Percentiles rank a stretch among this genome's conserved stretches.
These are phyloP conservation scores for Choristoneura fumiferana DNA, from an alignment of 1,140 invertebrate genomes.

Conservation along the genomic window DNA sequence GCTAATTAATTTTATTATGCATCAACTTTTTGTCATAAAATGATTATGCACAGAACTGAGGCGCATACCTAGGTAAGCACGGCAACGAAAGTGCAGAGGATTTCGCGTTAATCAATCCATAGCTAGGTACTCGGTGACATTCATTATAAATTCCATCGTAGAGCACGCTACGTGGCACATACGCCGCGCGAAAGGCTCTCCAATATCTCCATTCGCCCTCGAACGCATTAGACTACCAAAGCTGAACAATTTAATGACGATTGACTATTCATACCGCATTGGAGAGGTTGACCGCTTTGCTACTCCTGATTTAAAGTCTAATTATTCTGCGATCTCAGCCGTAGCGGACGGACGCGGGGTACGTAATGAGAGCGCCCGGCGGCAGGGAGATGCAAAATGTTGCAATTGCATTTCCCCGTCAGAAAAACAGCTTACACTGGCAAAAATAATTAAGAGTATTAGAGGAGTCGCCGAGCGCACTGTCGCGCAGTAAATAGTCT, in stretches of 20 bases:
- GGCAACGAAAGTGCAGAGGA: constrained; percentile 8
- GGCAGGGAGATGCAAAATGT: constrained; percentile 60
- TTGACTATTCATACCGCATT: constrained; percentile 77
- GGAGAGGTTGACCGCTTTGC: constrained; percentile 68
- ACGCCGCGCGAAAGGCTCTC: constrained; percentile 11
- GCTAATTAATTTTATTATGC: constrained; percentile 34
- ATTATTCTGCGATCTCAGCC: constrained; percentile 71
- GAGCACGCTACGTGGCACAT: neutral
- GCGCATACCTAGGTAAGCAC: neutral
- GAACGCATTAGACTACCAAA: constrained; percentile 72
- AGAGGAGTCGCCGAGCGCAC: constrained; percentile 62
- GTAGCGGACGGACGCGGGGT: constrained; percentile 58
- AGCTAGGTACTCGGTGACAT: constrained; percentile 8
- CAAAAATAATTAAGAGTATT: constrained; percentile 78
- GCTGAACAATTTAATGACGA: constrained; percentile 76
- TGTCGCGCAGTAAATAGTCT: constrained; percentile 72
- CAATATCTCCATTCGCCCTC: constrained; percentile 23
- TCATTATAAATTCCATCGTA: constrained; percentile 15
- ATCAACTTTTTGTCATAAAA: constrained; percentile 26
- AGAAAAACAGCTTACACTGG: constrained; percentile 75
- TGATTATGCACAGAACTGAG: constrained; percentile 12
- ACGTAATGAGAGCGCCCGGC: constrained; percentile 61
- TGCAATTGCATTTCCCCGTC: constrained; percentile 71
- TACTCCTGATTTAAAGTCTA: constrained; percentile 75
- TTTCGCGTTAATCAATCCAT: constrained; percentile 7